phyloP scores from a whole-genome alignment of 1,140 invertebrate species.

The Brachionus paranguensis region DNA sequence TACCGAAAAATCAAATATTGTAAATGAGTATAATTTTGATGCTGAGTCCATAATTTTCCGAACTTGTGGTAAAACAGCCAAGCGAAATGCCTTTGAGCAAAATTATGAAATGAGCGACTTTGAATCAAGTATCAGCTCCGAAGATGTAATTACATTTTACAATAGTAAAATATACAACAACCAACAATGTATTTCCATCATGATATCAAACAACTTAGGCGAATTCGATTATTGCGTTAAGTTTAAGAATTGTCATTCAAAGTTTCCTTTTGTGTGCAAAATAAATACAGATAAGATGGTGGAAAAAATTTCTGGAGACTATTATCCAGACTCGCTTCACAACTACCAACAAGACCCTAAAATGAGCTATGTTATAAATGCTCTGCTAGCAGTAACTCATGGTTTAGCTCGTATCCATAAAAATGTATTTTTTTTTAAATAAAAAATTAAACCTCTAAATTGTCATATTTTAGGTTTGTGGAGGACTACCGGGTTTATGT shows the following conservation, averaged over 20 bases:
- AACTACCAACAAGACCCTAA: slow-evolving; percentile 68
- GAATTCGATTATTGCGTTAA: not conserved
- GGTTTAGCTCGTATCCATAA: slow-evolving; percentile 63
- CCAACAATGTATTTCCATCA: not conserved
- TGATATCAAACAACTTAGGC: not conserved
- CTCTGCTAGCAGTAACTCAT: slow-evolving; percentile 66
- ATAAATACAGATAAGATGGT: not conserved
- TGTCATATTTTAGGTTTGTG: slow-evolving; percentile 44
- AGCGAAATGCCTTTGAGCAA: not conserved
- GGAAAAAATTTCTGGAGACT: not conserved
- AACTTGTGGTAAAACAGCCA: not conserved
- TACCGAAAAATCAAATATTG: not conserved
- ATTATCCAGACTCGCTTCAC: slow-evolving; percentile 45
- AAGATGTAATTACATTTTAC: not conserved
- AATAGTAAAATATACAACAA: not conserved
- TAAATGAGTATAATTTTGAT: not conserved
- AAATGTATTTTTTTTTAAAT: slow-evolving; percentile 48
- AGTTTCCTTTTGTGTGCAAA: not conserved
- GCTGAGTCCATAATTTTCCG: not conserved
- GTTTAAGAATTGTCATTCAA: not conserved
- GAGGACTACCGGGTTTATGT: slow-evolving; percentile 58
- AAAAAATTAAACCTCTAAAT: slow-evolving; percentile 43
- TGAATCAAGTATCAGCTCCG: not conserved
- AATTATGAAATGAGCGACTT: not conserved
- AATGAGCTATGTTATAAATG: slow-evolving; percentile 70